These are phyloP conservation scores for Anguilla rostrata DNA, from an alignment of 2,113 vertebrate species.

Conservation along the genomic window DNA sequence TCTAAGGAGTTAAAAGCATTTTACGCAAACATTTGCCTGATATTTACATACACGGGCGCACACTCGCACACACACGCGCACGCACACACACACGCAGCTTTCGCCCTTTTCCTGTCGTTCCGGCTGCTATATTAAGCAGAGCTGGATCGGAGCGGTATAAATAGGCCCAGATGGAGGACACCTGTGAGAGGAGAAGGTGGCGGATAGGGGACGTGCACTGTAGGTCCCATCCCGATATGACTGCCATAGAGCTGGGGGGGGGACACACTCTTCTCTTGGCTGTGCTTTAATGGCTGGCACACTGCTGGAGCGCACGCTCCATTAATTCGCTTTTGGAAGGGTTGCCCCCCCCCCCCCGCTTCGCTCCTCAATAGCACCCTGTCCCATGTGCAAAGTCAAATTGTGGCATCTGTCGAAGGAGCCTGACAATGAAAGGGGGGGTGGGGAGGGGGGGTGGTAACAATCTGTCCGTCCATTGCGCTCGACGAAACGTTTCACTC, in stretches of 20 bases:
- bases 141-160: neutral
- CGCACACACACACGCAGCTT: neutral
- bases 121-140: neutral
- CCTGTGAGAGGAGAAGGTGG: slow-evolving; percentile 34
- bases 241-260: no score
- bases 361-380: slow-evolving; percentile 34
- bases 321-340: slow-evolving; percentile 35
- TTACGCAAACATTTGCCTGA: no score
- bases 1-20: no score
- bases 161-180: slow-evolving; percentile 20
- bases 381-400: slow-evolving; percentile 43
- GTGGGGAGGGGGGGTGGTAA: slow-evolving; percentile 28
- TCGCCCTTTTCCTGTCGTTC: neutral
- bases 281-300: neutral
- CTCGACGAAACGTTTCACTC: slow-evolving; percentile 50
- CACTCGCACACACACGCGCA: neutral
- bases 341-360: slow-evolving; percentile 19
- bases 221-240: neutral
- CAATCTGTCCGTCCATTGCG: slow-evolving; percentile 46
- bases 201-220: neutral
- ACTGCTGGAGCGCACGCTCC: slow-evolving; percentile 4
- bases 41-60: no score
- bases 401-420: slow-evolving; percentile 50
- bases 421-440: slow-evolving; percentile 44
- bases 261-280: neutral